phyloP scores from a whole-genome alignment of 1,140 invertebrate species.

The Leptopilina boulardi region DNA sequence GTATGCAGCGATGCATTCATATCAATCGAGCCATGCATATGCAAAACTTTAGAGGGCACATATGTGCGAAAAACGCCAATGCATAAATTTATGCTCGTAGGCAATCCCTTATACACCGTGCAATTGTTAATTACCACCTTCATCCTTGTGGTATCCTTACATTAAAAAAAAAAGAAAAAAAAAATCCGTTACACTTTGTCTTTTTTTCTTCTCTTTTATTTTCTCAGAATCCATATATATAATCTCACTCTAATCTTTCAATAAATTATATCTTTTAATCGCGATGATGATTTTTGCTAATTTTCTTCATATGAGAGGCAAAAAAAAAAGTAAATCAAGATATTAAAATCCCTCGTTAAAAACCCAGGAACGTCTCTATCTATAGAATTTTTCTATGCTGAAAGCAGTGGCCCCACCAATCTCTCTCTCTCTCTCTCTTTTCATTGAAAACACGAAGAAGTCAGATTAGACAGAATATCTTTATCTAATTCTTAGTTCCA shows the following conservation, averaged over 20 bases:
- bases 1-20: slow-evolving; percentile 75
- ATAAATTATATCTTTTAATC: background rate
- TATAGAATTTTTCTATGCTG: background rate
- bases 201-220: slow-evolving; percentile 20
- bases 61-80: slow-evolving; percentile 61
- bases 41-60: slow-evolving; percentile 59
- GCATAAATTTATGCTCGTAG: slow-evolving; percentile 69
- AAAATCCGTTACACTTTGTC: slow-evolving; percentile 5
- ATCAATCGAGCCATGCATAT: slow-evolving; percentile 75
- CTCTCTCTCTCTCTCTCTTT: no score
- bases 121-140: slow-evolving; percentile 68
- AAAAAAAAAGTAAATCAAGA: background rate
- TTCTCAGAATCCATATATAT: background rate
- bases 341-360: background rate
- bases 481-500: slow-evolving; percentile 36
- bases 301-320: background rate
- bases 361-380: background rate
- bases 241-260: background rate
- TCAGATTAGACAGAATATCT: slow-evolving; percentile 39
- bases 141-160: slow-evolving; percentile 16
- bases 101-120: slow-evolving; percentile 60
- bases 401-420: no score
- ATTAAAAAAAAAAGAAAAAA: no score
- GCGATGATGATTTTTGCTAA: background rate
- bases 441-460: slow-evolving; percentile 11